Percentiles rank a stretch among this genome's conserved stretches.
phyloP scores from a whole-genome alignment of 2,113 vertebrate species.

The Saimiri boliviensis region DNA sequence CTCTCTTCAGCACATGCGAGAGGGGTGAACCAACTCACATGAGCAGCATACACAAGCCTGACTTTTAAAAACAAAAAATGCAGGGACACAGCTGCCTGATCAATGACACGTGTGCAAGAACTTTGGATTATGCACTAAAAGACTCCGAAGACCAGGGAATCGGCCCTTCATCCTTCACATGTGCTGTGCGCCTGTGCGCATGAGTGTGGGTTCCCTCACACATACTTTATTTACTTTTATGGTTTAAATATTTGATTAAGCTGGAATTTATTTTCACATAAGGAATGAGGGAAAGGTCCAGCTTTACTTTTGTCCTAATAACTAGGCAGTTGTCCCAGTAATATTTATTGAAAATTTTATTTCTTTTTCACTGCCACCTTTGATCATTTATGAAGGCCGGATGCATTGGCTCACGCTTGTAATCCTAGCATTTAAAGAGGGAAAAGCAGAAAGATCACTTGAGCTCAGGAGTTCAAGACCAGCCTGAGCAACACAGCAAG shows the following conservation, averaged over 20 bases:
- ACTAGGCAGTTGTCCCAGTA: not conserved
- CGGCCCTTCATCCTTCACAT: not conserved
- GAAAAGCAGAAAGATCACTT: too few relatives aligned
- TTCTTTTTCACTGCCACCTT: not conserved
- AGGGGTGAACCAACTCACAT: not conserved
- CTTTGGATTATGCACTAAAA: not conserved
- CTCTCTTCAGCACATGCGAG: not conserved
- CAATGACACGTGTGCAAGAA: not conserved
- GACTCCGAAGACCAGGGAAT: not conserved
- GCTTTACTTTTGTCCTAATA: not conserved
- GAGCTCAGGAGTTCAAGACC: too few relatives aligned
- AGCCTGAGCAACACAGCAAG: too few relatives aligned
- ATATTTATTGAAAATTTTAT: not conserved
- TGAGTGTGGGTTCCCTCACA: not conserved
- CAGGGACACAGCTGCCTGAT: not conserved
- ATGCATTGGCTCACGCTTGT: too few relatives aligned
- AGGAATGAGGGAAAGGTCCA: not conserved
- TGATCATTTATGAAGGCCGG: not conserved
- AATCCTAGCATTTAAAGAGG: too few relatives aligned
- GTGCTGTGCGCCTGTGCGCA: not conserved
- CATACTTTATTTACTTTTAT: not conserved
- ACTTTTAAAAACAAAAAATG: not conserved
- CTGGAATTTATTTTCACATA: not conserved
- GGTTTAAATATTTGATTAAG: not conserved
- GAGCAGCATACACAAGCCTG: not conserved